A percentile compares a stretch with the other conserved stretches of the same genome.
Conservation (phyloP, 1,140 invertebrate genomes). For the Campoletis sonorensis region DNA sequence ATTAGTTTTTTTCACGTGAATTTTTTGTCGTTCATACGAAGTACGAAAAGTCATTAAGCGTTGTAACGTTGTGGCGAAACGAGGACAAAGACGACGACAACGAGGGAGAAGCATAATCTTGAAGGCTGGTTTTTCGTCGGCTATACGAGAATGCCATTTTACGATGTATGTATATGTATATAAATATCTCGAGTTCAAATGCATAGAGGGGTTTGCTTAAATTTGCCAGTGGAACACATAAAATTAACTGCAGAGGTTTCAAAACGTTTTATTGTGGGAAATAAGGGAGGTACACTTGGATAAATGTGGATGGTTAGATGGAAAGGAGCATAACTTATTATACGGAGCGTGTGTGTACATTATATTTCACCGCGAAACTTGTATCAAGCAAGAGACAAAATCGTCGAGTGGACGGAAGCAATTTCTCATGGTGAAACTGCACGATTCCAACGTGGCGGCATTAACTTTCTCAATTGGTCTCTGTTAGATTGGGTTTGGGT, state of each 20-base stretch:
- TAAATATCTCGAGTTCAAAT: not conserved
- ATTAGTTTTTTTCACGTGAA: too few relatives aligned
- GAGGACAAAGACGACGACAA: too few relatives aligned
- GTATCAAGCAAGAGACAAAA: constrained; percentile 1
- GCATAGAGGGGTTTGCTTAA: not conserved
- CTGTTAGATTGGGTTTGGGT: too few relatives aligned
- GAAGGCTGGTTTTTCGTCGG: not conserved
- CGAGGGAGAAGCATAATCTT: too few relatives aligned
- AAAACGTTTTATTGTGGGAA: constrained; percentile 38
- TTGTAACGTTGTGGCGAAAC: too few relatives aligned
- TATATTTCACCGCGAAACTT: not conserved
- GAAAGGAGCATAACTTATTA: constrained; percentile 34
- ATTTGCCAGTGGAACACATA: constrained; percentile 34
- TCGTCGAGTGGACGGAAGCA: constrained; percentile 45
- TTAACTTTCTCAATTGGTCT: constrained; percentile 30
- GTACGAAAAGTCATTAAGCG: too few relatives aligned
- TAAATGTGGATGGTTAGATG: not conserved
- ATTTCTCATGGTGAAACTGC: constrained; percentile 44
- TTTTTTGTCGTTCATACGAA: too few relatives aligned
- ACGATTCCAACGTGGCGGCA: not conserved
- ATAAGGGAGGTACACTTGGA: not conserved
- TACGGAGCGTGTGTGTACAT: constrained; percentile 10
- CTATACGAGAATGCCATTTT: not conserved
- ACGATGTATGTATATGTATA: not conserved
- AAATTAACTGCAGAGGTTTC: constrained; percentile 38